Percentiles rank a stretch among this genome's conserved stretches.
Conservation (phyloP, 2,797 vertebrate genomes). For the Discoglossus pictus region DNA sequence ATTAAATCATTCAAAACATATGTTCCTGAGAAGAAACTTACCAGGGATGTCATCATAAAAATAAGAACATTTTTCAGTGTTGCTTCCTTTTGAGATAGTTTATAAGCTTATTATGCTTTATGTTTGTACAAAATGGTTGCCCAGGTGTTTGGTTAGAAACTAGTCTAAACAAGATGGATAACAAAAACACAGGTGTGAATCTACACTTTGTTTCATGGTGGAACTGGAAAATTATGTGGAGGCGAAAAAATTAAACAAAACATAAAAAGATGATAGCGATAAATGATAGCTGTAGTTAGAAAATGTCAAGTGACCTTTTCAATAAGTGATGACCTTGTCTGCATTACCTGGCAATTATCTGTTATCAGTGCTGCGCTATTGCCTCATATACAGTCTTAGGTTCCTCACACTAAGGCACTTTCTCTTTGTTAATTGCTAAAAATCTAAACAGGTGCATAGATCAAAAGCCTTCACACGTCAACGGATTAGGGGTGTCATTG, state of each 20-base stretch:
- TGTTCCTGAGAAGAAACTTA: no score
- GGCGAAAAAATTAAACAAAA: neutral
- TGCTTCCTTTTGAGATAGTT: no score
- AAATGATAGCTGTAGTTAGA: neutral
- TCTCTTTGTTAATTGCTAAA: neutral
- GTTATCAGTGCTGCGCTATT: neutral
- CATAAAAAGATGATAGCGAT: neutral
- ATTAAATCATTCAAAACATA: no score
- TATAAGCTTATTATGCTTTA: no score
- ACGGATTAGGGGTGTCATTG: neutral
- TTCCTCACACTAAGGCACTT: neutral
- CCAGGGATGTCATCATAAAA: no score
- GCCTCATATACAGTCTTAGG: neutral
- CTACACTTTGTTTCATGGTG: neutral
- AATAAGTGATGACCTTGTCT: neutral
- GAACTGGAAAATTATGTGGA: neutral
- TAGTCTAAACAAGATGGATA: no score
- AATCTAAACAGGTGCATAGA: constrained; percentile 8
- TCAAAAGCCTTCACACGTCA: neutral
- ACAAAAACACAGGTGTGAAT: neutral
- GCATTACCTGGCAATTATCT: neutral
- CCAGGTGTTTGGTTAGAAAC: no score
- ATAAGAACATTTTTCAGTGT: no score
- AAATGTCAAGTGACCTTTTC: neutral
- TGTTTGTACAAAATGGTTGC: no score